Percentiles rank a stretch among this genome's conserved stretches.
These are phyloP conservation scores for Orientallactaga bullata DNA, from an alignment of 2,113 vertebrate genomes.

Conservation along the genomic window DNA sequence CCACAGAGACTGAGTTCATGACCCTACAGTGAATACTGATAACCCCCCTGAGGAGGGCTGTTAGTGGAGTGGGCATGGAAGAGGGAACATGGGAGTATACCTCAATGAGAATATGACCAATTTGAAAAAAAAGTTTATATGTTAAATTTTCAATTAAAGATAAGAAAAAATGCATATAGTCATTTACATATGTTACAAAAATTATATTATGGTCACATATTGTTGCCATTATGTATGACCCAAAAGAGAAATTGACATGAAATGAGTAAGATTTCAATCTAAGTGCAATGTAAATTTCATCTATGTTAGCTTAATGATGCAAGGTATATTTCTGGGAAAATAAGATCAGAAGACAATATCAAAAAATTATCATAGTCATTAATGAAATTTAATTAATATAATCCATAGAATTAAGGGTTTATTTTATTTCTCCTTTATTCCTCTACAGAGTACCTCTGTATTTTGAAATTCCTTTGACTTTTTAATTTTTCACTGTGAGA, in stretches of 20 bases:
- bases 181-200: slow-evolving; percentile 10
- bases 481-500: not conserved
- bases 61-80: too few species aligned
- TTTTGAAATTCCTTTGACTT: slow-evolving; percentile 35
- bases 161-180: not conserved
- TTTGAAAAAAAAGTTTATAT: too few species aligned
- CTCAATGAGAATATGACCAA: too few species aligned
- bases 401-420: not conserved
- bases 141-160: too few species aligned
- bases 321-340: not conserved
- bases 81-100: too few species aligned
- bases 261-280: slow-evolving; percentile 4
- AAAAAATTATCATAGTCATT: not conserved
- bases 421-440: not conserved
- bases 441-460: not conserved
- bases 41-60: too few species aligned
- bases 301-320: not conserved
- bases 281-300: not conserved
- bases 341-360: not conserved
- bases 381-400: not conserved
- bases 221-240: not conserved
- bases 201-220: not conserved
- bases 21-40: too few species aligned
- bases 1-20: too few species aligned
- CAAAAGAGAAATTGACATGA: not conserved